Base-by-base conservation (phyloP, 2,113 vertebrate genomes). In the Oncorhynchus keta region DNA sequence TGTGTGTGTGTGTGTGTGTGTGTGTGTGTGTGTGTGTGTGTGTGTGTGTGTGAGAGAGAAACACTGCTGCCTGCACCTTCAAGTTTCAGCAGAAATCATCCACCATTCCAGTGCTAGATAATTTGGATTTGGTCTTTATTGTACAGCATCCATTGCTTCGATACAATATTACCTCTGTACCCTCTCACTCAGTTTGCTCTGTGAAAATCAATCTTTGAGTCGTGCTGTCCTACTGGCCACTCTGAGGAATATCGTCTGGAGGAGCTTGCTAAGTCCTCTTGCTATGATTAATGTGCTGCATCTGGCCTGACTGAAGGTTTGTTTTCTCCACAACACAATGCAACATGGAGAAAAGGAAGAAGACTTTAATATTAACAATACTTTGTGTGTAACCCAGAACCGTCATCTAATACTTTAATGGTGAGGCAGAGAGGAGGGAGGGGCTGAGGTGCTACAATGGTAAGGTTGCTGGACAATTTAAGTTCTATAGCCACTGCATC, bases 361-460 rank as follows among this genome's bases (percentile, higher is more conserved):
- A 72, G 9, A 12, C 39, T 45, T 45, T 45, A 45, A 45, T 87
- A 79, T 85, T 76, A 75, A 85, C 75, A 13, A 82, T 66, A 81
- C 81, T 74, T 70, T 86, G 86, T 87, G 83, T 80, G 81, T 90
- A 91, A 90, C 90, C 90, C 81, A 83, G 88, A 92, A 91, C 86
- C 89, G 86, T 92, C 91, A 11, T 45, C 39, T 61, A 62, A 73
- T 84, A 88, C 89, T 92, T 80, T 70, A 88, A 93, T 88, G 86
- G 80, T 57, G 3, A 4, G 75, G 66, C 73, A 45, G 39, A 45
- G 39, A 45, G 78, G 77, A 66, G 76, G 72, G 83, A 78, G 69
- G 81, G 74, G 72, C 73, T 35, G 51, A 59, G 70, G 78, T 78
- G 77, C 39, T 45, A 45, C 32, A 1, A 77, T 49, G 70, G 68